These are phyloP conservation scores for Smittia aterrima DNA, from an alignment of 2,888 invertebrate species.

Conservation along the genomic window DNA sequence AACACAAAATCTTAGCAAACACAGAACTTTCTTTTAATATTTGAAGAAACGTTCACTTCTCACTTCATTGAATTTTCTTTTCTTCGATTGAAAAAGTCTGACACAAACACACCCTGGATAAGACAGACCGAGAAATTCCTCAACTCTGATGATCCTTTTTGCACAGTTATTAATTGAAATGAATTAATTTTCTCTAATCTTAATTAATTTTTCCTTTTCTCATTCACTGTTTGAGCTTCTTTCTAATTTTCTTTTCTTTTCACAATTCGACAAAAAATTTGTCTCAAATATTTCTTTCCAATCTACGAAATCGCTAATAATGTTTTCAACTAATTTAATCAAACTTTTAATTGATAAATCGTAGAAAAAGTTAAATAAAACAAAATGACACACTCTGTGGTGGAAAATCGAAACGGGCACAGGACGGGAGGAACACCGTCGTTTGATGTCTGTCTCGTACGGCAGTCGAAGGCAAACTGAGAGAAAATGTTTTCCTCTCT, in stretches of 20 bases:
- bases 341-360: background rate
- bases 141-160: background rate
- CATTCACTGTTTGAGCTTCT: background rate
- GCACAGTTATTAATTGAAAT: background rate
- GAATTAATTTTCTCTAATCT: background rate
- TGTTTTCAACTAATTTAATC: background rate
- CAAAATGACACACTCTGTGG: constrained; percentile 20
- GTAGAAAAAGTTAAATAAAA: background rate
- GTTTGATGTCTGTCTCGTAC: constrained; percentile 26
- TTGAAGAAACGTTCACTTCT: background rate
- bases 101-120: constrained; percentile 8
- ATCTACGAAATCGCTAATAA: background rate
- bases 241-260: background rate
- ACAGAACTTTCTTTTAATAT: background rate
- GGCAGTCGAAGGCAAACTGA: constrained; percentile 37
- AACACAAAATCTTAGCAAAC: no score
- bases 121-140: constrained; percentile 7
- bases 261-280: constrained; percentile 10
- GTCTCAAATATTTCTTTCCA: background rate
- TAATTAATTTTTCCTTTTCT: background rate
- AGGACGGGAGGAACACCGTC: background rate
- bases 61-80: background rate
- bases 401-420: constrained; percentile 2
- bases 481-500: background rate
- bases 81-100: background rate